These are phyloP conservation scores for Xiphias gladius DNA, from an alignment of 2,113 vertebrate species.

Conservation along the genomic window DNA sequence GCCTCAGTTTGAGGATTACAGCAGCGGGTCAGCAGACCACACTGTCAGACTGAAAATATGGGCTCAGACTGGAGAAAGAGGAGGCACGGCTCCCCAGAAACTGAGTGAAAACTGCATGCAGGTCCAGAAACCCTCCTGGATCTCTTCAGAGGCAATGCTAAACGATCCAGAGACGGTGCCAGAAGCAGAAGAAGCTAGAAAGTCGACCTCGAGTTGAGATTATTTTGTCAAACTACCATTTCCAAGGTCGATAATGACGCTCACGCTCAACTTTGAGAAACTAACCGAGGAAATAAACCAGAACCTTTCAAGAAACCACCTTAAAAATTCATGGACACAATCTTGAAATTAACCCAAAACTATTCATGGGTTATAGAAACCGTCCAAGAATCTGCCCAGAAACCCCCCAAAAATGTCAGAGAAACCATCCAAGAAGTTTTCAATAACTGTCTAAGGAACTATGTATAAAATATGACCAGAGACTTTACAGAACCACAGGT, in stretches of 20 bases:
- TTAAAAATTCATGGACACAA: neutral
- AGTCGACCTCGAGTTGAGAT: neutral
- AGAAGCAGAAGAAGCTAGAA: neutral
- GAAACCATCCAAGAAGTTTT: neutral
- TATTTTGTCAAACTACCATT: too few relatives aligned
- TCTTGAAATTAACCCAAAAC: neutral
- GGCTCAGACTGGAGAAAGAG: fast-evolving
- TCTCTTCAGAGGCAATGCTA: neutral
- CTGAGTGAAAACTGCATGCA: neutral
- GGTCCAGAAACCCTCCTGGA: neutral
- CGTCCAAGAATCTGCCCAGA: neutral
- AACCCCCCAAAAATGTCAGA: neutral
- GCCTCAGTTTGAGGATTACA: conserved; percentile 51
- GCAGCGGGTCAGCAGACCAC: conserved; percentile 20
- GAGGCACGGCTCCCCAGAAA: neutral
- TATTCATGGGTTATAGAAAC: neutral
- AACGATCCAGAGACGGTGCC: neutral
- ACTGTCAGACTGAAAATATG: neutral
- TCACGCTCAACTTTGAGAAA: neutral
- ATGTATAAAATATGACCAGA: neutral
- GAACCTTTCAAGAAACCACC: neutral
- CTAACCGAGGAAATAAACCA: neutral
- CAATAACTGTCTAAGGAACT: neutral
- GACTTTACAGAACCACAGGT: neutral
- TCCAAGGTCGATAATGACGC: neutral